Percentiles rank a stretch among this genome's conserved stretches.
These are phyloP conservation scores for Rhopalosiphum nymphaeae DNA, from an alignment of 2,888 invertebrate species.

Conservation along the genomic window DNA sequence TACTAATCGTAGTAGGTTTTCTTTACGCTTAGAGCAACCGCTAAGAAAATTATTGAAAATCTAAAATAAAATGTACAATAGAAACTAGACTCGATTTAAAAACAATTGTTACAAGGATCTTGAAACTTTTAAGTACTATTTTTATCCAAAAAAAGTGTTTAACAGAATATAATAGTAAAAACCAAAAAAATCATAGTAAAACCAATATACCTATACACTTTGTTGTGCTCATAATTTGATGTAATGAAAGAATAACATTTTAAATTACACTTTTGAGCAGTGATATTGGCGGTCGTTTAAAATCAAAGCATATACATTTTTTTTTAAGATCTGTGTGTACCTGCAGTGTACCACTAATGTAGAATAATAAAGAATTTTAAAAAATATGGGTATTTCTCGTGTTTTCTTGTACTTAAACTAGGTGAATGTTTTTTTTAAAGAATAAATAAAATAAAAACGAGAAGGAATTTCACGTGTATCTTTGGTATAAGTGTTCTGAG, in stretches of 20 bases:
- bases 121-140: neutral
- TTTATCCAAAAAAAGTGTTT: neutral
- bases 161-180: neutral
- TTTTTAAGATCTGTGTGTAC: neutral
- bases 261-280: neutral
- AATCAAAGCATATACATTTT: neutral
- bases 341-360: neutral
- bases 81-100: neutral
- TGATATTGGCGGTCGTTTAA: neutral
- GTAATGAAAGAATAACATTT: neutral
- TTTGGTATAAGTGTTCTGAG: neutral
- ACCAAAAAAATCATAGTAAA: neutral
- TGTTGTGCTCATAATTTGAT: neutral
- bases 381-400: neutral
- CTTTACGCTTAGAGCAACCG: neutral
- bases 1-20: neutral
- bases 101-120: neutral
- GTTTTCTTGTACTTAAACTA: neutral
- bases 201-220: neutral
- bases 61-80: too few relatives aligned
- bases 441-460: conserved; percentile 18
- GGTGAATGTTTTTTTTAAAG: neutral
- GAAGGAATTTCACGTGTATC: neutral
- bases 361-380: neutral
- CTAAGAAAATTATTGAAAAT: neutral